These are phyloP conservation scores for Ptychadena robeensis DNA, from an alignment of 2,797 vertebrate genomes.

Conservation along the genomic window DNA sequence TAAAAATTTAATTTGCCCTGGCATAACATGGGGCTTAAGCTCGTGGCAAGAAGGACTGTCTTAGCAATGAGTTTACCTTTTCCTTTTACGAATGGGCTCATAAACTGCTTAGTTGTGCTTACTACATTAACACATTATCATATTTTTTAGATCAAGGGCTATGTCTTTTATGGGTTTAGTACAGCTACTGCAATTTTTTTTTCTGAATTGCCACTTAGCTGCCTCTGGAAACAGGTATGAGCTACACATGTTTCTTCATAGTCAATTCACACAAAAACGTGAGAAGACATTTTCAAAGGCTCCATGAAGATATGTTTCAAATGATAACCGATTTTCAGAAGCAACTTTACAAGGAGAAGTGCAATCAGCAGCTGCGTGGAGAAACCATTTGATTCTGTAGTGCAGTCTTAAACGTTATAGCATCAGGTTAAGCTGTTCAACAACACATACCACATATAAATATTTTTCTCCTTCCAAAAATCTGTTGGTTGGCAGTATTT, in stretches of 20 bases:
- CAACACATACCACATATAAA: background rate
- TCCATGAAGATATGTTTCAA: background rate
- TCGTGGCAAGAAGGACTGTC: background rate
- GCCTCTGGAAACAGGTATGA: background rate
- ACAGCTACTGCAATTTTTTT: background rate
- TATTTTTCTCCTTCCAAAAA: background rate
- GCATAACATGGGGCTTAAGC: background rate
- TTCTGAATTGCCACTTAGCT: background rate
- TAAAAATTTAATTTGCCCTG: background rate
- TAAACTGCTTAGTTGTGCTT: background rate
- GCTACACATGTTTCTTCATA: background rate
- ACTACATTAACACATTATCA: background rate
- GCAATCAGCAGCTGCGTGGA: background rate
- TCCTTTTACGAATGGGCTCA: background rate
- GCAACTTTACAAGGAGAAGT: background rate
- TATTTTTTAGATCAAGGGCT: background rate
- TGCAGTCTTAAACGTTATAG: background rate
- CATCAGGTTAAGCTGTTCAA: background rate
- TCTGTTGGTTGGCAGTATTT: background rate
- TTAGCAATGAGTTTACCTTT: background rate
- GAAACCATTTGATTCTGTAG: background rate
- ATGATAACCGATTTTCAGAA: background rate
- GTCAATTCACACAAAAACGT: background rate
- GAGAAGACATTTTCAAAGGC: background rate
- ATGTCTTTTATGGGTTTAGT: background rate